Evolutionary conservation across 2,113 vertebrate genomes (phyloP), one percentile per base, ranked within the genome.

Genomic region (Calonectris borealis): DNA sequence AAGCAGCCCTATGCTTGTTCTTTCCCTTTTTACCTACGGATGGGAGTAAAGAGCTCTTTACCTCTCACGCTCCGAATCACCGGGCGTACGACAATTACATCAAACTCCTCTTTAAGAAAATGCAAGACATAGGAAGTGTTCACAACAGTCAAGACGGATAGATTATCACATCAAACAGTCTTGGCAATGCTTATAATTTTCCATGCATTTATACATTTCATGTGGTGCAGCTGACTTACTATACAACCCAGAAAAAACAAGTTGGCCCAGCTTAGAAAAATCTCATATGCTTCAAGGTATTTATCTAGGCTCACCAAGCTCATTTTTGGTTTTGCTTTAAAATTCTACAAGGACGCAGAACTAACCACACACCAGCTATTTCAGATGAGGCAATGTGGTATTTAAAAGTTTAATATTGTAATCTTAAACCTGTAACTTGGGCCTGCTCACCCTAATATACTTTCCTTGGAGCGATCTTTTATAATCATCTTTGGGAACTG

Each of bases 291-390:
- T 96, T 84, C 77, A 84, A 95, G 83, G 48, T 96, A 84, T 95
- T 92, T 95, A 62, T 80, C 94, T 86, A 65, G 86, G 86, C 86
- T 94, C 73, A 94, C 52, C 65, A 91, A 71, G 31, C 36, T 84
- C 52, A 40, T 86, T 94, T 97, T 88, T 86, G 62, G 69, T 91
- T 96, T 95, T 93, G 19, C 48, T 91, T 92, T 96, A 88, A 92
- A 96, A 93, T 79, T 92, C 80, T 95, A 61, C 72, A 84, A 78
- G 80, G 69, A 91, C 11, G 12, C 31, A 86, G 77, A 86, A 86
- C 83, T 86, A 93, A 93, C 72, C 52, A 85, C 77, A 86, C 25
- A 51, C 13, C 31, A 84, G 40, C 31, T 84, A 78, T 83, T 94
- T 94, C 64, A 96, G 72, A 86, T 3, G 1, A 54, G 49, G 44